A percentile compares a stretch with the other conserved stretches of the same genome.
Conservation (phyloP, 2,113 vertebrate species). For the Nothoprocta perdicaria region DNA sequence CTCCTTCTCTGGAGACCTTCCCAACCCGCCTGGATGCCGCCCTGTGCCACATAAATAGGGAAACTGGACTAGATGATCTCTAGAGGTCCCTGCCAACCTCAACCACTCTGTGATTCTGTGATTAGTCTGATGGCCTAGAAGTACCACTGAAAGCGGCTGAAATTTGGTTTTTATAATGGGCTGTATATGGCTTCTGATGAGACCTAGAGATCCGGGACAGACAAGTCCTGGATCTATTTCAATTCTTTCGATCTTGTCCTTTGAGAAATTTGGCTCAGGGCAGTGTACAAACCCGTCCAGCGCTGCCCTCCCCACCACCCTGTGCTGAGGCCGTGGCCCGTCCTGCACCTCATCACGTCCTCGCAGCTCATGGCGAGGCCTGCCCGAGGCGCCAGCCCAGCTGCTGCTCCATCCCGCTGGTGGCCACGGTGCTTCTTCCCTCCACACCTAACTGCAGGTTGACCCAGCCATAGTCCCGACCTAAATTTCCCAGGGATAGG, state of each 20-base stretch:
- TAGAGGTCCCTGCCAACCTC: too few species aligned
- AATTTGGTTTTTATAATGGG: not conserved
- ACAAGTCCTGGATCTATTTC: not conserved
- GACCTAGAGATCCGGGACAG: not conserved
- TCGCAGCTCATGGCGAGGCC: not conserved
- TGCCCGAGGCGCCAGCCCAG: not conserved
- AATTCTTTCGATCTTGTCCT: not conserved
- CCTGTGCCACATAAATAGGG: too few species aligned
- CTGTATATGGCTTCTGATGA: not conserved
- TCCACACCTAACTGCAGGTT: not conserved
- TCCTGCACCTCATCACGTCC: not conserved
- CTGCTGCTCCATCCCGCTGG: not conserved
- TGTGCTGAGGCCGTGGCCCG: not conserved
- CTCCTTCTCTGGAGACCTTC: too few species aligned
- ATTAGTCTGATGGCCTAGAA: not conserved
- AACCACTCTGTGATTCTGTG: too few species aligned
- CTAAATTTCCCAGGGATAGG: not conserved
- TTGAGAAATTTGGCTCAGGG: not conserved
- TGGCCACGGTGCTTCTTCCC: not conserved
- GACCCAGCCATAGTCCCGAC: not conserved
- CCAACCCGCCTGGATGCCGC: too few species aligned
- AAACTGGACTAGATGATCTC: too few species aligned
- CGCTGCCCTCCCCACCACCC: accelerated
- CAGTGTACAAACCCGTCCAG: not conserved
- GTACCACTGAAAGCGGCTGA: not conserved